A percentile compares a stretch with the other conserved stretches of the same genome.
Conservation (phyloP, 2,797 vertebrate genomes). For the Coccyzus lansbergi region DNA sequence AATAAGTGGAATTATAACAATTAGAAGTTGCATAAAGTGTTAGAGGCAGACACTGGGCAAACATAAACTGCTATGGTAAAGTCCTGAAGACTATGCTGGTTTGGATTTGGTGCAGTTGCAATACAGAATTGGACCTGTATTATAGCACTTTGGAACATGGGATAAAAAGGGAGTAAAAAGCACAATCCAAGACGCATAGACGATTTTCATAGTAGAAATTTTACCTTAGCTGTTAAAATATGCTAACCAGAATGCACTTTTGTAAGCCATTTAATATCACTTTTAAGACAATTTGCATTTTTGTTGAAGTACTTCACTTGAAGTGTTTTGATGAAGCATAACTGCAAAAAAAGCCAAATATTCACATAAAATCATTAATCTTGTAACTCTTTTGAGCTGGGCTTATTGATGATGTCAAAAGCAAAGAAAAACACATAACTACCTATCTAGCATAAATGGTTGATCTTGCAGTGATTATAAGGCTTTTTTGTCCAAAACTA, state of each 20-base stretch:
- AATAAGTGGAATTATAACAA: not conserved
- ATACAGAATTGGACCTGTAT: not conserved
- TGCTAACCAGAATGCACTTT: not conserved
- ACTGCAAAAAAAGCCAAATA: not conserved
- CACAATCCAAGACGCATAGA: not conserved
- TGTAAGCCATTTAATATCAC: not conserved
- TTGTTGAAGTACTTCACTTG: not conserved
- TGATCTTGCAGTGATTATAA: not conserved
- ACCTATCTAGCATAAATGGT: not conserved
- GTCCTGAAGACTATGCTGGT: not conserved
- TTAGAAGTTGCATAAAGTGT: not conserved
- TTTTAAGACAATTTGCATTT: not conserved
- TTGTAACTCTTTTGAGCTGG: not conserved
- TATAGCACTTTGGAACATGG: not conserved
- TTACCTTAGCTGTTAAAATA: not conserved
- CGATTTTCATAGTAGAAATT: not conserved
- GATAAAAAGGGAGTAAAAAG: not conserved
- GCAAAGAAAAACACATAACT: not conserved
- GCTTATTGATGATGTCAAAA: not conserved
- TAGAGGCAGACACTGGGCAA: not conserved
- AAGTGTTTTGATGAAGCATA: not conserved
- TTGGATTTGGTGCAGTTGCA: not conserved
- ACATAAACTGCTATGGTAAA: not conserved
- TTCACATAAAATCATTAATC: not conserved
- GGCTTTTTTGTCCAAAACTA: not conserved